Conservation (phyloP, 1,140 invertebrate species). For the Zaprionus kolodkinae region DNA sequence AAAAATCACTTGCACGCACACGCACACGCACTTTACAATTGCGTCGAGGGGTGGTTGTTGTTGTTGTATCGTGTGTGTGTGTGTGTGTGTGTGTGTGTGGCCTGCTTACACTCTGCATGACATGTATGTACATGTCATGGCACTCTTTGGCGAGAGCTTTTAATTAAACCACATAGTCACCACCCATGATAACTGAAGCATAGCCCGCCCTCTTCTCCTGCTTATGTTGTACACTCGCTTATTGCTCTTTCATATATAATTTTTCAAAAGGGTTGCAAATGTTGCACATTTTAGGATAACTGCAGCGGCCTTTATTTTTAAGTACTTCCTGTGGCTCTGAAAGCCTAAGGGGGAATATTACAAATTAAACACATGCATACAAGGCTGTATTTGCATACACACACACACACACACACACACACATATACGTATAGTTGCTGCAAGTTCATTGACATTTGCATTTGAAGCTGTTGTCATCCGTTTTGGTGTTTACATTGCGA, state of each 20-base stretch:
- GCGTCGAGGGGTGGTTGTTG: conserved; percentile 34
- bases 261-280: conserved; percentile 38
- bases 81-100: conserved; percentile 35
- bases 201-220: background rate
- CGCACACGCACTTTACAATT: conserved; percentile 53
- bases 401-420: no score
- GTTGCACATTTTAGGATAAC: conserved; percentile 51
- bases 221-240: background rate
- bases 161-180: conserved; percentile 63
- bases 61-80: conserved; percentile 30
- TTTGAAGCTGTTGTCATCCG: conserved; percentile 17
- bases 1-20: conserved; percentile 60
- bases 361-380: background rate
- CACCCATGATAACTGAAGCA: conserved; percentile 40
- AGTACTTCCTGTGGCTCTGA: conserved; percentile 26
- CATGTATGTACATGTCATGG: conserved; percentile 6
- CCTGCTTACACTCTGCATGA: conserved; percentile 14
- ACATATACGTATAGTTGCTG: background rate
- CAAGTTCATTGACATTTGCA: conserved; percentile 45
- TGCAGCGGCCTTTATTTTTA: conserved; percentile 21
- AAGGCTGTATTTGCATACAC: background rate
- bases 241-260: background rate
- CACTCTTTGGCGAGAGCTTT: conserved; percentile 53
- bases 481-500: conserved; percentile 43
- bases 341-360: conserved; percentile 9